A percentile compares a stretch with the other conserved stretches of the same genome.
Conservation (phyloP, 1,140 invertebrate species). For the Drosophila parabipectinata region DNA sequence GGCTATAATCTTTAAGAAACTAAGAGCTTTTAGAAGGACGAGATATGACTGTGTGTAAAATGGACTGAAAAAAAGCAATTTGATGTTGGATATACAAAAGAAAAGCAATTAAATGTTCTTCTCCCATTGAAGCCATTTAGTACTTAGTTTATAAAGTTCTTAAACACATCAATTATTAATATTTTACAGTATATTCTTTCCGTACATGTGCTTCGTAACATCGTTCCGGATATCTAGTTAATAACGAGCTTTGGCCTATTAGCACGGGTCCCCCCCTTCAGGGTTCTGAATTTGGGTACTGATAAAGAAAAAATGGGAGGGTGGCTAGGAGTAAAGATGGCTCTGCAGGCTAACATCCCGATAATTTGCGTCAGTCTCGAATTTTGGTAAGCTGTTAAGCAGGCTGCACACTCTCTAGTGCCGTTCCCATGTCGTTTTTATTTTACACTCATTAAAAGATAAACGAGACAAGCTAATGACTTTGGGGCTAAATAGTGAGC, state of each 20-base stretch:
- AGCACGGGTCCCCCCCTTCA: conserved; percentile 9
- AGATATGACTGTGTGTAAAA: conserved; percentile 1
- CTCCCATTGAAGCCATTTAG: neutral
- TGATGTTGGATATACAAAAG: neutral
- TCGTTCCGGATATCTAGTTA: conserved; percentile 30
- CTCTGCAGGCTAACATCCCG: conserved; percentile 31
- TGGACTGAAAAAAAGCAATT: neutral
- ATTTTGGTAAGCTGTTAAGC: conserved; percentile 41
- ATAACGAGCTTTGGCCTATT: conserved; percentile 41
- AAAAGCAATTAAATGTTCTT: neutral
- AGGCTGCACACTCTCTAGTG: neutral
- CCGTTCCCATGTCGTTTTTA: conserved; percentile 49
- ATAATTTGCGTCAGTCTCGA: conserved; percentile 45
- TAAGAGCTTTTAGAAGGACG: conserved; percentile 1
- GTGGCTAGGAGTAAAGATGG: neutral
- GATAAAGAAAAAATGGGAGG: conserved; percentile 5
- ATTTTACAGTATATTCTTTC: conserved; percentile 1
- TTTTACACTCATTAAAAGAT: conserved; percentile 82
- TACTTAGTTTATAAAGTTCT: neutral
- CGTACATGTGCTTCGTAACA: neutral
- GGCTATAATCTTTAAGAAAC: conserved; percentile 11
- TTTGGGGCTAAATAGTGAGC: conserved; percentile 67
- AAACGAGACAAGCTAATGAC: conserved; percentile 81
- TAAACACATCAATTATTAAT: too few relatives aligned
- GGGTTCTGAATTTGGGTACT: conserved; percentile 10